Conservation (phyloP, 2,113 vertebrate genomes). For the Bos javanicus region DNA sequence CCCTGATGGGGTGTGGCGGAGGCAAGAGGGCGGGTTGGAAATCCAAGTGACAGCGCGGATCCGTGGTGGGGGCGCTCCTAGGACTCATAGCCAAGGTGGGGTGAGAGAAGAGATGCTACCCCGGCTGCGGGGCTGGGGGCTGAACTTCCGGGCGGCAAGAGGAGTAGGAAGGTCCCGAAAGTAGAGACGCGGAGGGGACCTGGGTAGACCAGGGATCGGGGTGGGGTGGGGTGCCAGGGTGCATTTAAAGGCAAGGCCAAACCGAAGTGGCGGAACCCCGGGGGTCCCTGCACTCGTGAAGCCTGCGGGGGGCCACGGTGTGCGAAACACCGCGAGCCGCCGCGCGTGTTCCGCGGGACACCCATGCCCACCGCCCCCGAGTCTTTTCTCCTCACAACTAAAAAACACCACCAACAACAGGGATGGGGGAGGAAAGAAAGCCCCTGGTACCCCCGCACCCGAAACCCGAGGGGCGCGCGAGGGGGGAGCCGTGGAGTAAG, state of each 20-base stretch:
- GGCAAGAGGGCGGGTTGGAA: not conserved
- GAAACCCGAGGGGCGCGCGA: not conserved
- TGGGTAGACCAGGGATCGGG: too few species aligned
- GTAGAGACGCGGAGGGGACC: not conserved
- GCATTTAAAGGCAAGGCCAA: not conserved
- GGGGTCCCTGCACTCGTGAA: not conserved
- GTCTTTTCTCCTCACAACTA: conserved; percentile 68
- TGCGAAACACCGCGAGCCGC: conserved; percentile 47
- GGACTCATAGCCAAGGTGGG: not conserved
- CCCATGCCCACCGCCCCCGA: conserved; percentile 68
- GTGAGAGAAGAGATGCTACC: not conserved
- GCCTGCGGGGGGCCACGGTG: not conserved
- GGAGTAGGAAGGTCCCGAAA: not conserved
- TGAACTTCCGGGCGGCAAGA: not conserved
- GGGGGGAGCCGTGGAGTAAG: not conserved
- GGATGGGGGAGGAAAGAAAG: conserved; percentile 39
- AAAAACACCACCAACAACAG: conserved; percentile 19
- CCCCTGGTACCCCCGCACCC: not conserved
- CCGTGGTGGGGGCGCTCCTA: too few species aligned
- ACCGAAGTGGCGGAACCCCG: not conserved
- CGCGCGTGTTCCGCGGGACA: conserved; percentile 71
- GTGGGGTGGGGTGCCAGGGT: not conserved
- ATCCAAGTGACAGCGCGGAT: not conserved
- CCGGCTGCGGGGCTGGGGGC: not conserved
- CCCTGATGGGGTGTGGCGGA: not conserved